Evolutionary conservation across 1,140 invertebrate species (phyloP), one percentile per base, ranked within the genome.

Genomic region (Caerostris darwini): DNA sequence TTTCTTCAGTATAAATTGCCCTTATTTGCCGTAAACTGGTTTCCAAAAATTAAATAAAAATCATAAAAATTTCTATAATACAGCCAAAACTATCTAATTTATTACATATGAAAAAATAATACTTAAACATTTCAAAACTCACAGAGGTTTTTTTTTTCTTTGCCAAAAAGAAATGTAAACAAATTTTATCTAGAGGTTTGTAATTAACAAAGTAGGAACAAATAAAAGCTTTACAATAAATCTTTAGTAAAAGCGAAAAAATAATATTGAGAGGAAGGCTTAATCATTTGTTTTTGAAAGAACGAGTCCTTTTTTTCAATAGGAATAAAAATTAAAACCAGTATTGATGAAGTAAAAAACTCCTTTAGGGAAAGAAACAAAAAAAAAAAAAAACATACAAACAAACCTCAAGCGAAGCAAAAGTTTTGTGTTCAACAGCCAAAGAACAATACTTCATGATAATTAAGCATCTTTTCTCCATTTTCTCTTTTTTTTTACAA

Each of bases 391-490:
- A 77, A 77, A 10, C 12, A 85, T 19, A 58, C 54, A 85, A 87
- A 12, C 19, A 34, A 64, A 64, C 53, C 12, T 53, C 53, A 86
- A 19, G 7, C n/a, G 8, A 5, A 34, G 4, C 14, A 53, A 12
- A 53, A 77, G 71, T 77, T 77, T 50, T 59, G 7, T 34, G 34
- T 59, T 14, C 61, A 34, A 87, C 85, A 87, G 34, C 6, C 17
- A 50, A 59, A 89, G 53, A 89, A 89, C 64, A 89, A 69, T 89
- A 89, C 53, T 54, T 89, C 53, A 71, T 56, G 87, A 69, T 89
- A 89, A 89, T 89, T 89, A 87, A 87, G 59, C 59, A 69, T 89
- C 87, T 89, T 71, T 89, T 89, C 53, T 71, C 17, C 58, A 89
- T 69, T 89, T 54, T 5, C 34, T 8, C 17, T 69, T 61, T 5